Evolutionary conservation across 2,113 vertebrate genomes (phyloP), one percentile per base, ranked within the genome.

Genomic region (Sinocyclocheilus rhinocerous): DNA sequence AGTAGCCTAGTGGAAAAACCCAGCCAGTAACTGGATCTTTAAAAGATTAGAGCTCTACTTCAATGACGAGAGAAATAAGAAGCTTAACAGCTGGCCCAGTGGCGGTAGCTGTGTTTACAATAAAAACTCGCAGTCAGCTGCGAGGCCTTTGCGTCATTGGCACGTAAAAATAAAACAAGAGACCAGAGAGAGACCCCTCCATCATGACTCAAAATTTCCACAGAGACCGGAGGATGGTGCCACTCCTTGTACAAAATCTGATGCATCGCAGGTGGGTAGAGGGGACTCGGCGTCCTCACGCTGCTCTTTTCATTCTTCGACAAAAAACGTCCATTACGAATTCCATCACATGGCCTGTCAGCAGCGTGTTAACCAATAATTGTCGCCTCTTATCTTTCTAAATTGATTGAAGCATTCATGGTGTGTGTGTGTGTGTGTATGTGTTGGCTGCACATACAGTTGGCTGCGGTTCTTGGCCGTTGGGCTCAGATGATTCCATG

Each of bases 151-250:
- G 26, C 63, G 70, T 87, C 82, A 89, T 87, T 88, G 91, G 91
- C 89, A 90, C 83, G 50, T 81, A 81, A 81, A 85, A 91, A 84
- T 85, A 81, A 89, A 84, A 92, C 79, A 89, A 86, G 85, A 91
- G 83, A 86, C 39, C 26, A 69, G 63, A 88, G 84, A 59, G n/a
- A 45, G 55, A 67, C 79, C 87, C 90, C 76, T 83, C 61, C 75
- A 55, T 83, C 65, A 89, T 93, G 91, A 93, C 88, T 94, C 92
- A 94, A 84, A 89, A 72, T 93, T 95, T 94, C 94, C 93, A 91
- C 42, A 87, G 86, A 90, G 45, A 73, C 83, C 83, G 57, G 63
- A 20, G 20, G 79, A 72, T 84, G 13, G 13, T 65, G 22, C 15
- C 48, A 63, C 77, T 77, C 20, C 13, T 48, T 76, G 33, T 73